A percentile compares a stretch with the other conserved stretches of the same genome.
Evolutionary conservation across 2,888 invertebrate genomes (phyloP).

Genomic region (Macrophya alboannulata): DNA sequence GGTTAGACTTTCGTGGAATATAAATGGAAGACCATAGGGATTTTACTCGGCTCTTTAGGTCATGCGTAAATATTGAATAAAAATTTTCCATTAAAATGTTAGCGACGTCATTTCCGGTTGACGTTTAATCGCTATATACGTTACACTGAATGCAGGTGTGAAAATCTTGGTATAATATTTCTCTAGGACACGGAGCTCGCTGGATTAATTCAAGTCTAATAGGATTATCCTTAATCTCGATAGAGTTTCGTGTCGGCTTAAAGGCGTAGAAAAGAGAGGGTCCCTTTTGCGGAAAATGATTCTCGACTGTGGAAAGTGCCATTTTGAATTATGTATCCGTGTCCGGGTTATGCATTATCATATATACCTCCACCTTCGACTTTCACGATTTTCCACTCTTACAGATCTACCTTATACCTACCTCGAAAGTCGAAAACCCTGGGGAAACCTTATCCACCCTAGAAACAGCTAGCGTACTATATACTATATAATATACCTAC

Average conservation of each 20-base stretch:
- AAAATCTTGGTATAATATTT: slow-evolving; percentile 68
- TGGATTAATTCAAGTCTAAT: slow-evolving; percentile 77
- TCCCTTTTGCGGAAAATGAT: slow-evolving; percentile 63
- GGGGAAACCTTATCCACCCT: slow-evolving; percentile 33
- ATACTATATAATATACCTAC: slow-evolving; percentile 18
- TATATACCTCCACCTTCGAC: slow-evolving; percentile 46
- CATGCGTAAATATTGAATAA: slow-evolving; percentile 25
- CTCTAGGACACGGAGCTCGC: slow-evolving; percentile 68
- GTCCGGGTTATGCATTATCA: slow-evolving; percentile 64
- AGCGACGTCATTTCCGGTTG: slow-evolving; percentile 23
- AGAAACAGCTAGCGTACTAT: slow-evolving; percentile 27
- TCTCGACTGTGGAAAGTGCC: slow-evolving; percentile 59
- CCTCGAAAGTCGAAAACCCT: slow-evolving; percentile 17
- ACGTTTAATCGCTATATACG: background rate
- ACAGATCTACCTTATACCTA: background rate
- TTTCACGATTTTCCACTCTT: background rate
- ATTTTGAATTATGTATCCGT: slow-evolving; percentile 68
- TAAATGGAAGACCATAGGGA: background rate
- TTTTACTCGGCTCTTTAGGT: background rate
- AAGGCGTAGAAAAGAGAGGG: slow-evolving; percentile 51
- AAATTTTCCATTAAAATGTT: slow-evolving; percentile 27
- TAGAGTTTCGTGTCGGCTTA: slow-evolving; percentile 67
- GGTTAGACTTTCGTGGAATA: background rate
- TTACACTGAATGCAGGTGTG: background rate
- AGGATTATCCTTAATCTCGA: slow-evolving; percentile 76